These are phyloP conservation scores for Ceyx cyanopectus DNA, from an alignment of 2,113 vertebrate genomes.

Conservation along the genomic window DNA sequence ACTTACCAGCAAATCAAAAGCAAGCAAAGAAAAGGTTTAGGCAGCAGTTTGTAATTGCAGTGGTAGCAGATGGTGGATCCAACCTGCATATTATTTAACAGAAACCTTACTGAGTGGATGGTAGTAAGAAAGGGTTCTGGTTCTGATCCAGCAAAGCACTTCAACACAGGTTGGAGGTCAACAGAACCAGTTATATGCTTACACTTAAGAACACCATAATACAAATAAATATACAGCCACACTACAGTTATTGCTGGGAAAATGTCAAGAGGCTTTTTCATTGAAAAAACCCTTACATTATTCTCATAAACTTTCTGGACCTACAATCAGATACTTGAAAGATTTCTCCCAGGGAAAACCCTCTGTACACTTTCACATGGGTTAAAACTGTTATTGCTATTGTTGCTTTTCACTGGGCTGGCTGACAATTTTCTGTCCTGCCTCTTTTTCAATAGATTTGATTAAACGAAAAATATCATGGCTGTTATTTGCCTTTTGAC, in stretches of 20 bases:
- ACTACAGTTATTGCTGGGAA: not conserved
- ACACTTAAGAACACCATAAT: not conserved
- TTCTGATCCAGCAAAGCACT: conserved; percentile 29
- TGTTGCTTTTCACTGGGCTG: conserved; percentile 10
- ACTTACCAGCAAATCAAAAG: not conserved
- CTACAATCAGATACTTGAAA: not conserved
- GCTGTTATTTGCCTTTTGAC: not conserved
- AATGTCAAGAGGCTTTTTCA: not conserved
- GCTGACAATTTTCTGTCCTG: conserved; percentile 8
- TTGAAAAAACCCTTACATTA: not conserved
- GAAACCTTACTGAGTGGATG: not conserved
- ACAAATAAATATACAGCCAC: not conserved
- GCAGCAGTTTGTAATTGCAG: not conserved
- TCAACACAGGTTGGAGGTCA: not conserved
- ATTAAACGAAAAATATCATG: conserved; percentile 3
- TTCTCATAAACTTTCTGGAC: not conserved
- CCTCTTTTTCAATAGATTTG: not conserved
- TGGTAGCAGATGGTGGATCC: not conserved
- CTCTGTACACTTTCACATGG: accelerated
- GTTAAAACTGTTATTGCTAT: not conserved
- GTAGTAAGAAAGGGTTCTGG: not conserved
- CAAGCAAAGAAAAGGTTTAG: not conserved
- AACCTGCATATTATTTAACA: not conserved
- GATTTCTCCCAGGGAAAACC: not conserved
- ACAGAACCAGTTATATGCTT: not conserved